Evolutionary conservation across 2,888 invertebrate species (phyloP), one percentile per base, ranked within the genome.

Genomic region (Mythimna loreyi): DNA sequence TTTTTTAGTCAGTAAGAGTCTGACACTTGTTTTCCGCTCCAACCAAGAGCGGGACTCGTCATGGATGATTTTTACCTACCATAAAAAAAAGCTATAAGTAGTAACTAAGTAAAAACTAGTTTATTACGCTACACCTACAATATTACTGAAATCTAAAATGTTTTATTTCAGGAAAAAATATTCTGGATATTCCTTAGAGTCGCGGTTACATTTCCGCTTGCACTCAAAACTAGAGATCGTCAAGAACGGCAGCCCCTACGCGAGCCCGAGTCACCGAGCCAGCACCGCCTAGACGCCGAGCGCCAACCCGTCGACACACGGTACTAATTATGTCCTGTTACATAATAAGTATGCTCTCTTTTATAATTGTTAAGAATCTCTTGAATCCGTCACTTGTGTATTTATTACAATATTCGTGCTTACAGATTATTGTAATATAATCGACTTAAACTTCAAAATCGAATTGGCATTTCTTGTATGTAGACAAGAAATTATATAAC

Each of bases 131-230:
- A 40, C 5, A 43, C 6, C 19, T 43, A n/a, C 13, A 49, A 33
- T 55, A 3, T 59, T 21, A 33, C 47, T 47, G 6, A 64, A 30
- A 13, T 50, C n/a, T 16, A 0, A 1, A 47, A 11, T 79, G 2
- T 55, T 81, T 77, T 72, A 83, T 96, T 96, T 1, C 94, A 99
- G 99, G 93, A 98, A 98, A 94, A 98, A 98, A 89, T 99, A 97
- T 91, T 98, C 98, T 13, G 98, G 98, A 4, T 99, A 98, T 91
- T 97, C 98, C 0, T 92, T 99, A 82, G 99, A 99, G 89, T 98
- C 99, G 0, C 96, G 99, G 49, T 96, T 99, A 23, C 99, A 99
- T 91, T 99, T 99, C 93, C 97, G 98, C 83, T 97, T 99, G 79
- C 99, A 99, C 89, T 97, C 98, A 0, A 97, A 97, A 57, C 88